Conservation (phyloP, 2,888 invertebrate species). For the Zhengitettix transpicula region DNA sequence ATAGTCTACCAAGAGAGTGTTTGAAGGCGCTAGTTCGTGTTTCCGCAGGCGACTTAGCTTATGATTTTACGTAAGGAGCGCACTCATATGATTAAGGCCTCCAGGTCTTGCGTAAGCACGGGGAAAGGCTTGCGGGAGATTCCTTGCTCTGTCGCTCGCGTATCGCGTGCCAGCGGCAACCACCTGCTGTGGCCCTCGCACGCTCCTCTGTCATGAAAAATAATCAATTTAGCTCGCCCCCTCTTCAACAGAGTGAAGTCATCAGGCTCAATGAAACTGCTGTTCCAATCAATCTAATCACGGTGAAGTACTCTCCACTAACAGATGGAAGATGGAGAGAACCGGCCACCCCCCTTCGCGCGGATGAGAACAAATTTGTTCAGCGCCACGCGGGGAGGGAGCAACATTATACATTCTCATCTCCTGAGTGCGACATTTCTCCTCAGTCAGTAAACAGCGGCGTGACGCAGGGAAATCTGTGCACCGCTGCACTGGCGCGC, state of each 20-base stretch:
- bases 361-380: neutral
- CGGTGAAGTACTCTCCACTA: conserved; percentile 10
- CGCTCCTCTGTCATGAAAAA: neutral
- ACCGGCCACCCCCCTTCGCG: neutral
- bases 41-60: too few species aligned
- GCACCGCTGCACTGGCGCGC: too few species aligned
- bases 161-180: neutral
- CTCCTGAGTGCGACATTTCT: neutral
- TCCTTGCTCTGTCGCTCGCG: neutral
- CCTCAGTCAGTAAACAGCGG: neutral
- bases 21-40: too few species aligned
- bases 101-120: too few species aligned
- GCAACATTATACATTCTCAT: neutral
- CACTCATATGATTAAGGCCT: too few species aligned
- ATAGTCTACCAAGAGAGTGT: too few species aligned
- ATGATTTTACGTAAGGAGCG: too few species aligned
- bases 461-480: neutral
- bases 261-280: conserved; percentile 10
- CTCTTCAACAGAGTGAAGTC: conserved; percentile 1
- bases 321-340: conserved; percentile 12
- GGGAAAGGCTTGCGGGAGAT: too few species aligned
- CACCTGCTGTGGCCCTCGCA: neutral
- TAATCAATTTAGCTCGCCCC: neutral
- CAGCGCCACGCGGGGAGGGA: neutral
- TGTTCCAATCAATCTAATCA: conserved; percentile 15